phyloP scores from a whole-genome alignment of 2,797 vertebrate species.

The Xiphorhynchus erythropygius region DNA sequence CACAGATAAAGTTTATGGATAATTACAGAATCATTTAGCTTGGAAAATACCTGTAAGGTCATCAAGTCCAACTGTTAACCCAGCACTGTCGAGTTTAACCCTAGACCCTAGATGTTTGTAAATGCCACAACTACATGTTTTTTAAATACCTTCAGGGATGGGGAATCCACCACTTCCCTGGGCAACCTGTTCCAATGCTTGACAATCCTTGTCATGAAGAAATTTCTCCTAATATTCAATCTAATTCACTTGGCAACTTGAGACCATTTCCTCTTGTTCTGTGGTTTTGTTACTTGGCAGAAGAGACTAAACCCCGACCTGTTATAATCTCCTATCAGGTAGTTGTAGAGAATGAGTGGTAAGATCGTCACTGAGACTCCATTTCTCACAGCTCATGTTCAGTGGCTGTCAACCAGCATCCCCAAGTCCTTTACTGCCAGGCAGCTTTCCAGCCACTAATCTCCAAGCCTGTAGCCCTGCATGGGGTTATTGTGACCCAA shows the following conservation, averaged over 20 bases:
- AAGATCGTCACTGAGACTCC: neutral
- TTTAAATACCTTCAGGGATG: neutral
- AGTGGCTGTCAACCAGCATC: neutral
- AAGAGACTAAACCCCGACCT: neutral
- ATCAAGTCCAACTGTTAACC: neutral
- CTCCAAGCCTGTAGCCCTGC: too few species aligned
- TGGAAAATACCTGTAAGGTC: neutral
- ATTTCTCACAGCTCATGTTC: rapidly evolving
- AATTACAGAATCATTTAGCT: neutral
- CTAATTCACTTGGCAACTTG: neutral
- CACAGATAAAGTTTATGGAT: constrained; percentile 2
- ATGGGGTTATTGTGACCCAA: neutral
- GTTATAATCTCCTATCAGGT: neutral
- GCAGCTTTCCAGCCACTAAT: neutral
- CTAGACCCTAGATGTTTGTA: neutral
- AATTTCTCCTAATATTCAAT: neutral
- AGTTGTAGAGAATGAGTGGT: neutral
- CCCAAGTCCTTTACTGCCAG: neutral
- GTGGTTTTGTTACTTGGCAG: neutral
- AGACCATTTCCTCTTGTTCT: neutral
- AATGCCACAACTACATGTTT: neutral
- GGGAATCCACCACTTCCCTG: neutral
- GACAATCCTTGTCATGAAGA: neutral
- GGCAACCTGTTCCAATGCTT: neutral
- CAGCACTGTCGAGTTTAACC: neutral